A percentile compares a stretch with the other conserved stretches of the same genome.
These are phyloP conservation scores for Cassiopea xamachana DNA, from an alignment of 30 jellyfish, hydroid and myxozoan genomes.

Conservation along the genomic window DNA sequence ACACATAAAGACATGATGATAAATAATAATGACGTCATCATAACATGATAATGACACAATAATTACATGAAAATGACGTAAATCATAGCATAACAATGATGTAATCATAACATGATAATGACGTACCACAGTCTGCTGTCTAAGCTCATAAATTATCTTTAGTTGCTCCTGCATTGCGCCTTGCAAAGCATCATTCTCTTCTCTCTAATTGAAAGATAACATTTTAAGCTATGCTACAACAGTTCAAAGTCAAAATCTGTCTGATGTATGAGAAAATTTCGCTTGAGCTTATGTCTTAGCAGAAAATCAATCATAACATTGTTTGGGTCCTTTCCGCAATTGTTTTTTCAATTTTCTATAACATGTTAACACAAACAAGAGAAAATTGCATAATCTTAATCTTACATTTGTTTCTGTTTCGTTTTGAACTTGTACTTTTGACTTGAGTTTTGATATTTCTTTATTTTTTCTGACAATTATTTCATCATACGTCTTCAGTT, in stretches of 20 bases:
- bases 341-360: neutral
- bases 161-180: slow-evolving; percentile 88
- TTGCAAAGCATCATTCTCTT: slow-evolving; percentile 75
- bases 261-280: too few relatives aligned
- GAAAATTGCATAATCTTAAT: neutral
- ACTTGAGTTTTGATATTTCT: slow-evolving; percentile 70
- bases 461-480: slow-evolving; percentile 76
- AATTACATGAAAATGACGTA: too few relatives aligned
- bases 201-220: slow-evolving; percentile 46
- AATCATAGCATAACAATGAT: neutral
- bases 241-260: too few relatives aligned
- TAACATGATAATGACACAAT: too few relatives aligned
- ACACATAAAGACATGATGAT: too few relatives aligned
- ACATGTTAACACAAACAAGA: neutral
- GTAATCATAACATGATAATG: neutral
- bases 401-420: slow-evolving; percentile 64
- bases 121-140: slow-evolving; percentile 88
- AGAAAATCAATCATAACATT: too few relatives aligned
- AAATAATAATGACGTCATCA: too few relatives aligned
- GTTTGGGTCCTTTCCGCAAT: too few relatives aligned
- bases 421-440: slow-evolving; percentile 57
- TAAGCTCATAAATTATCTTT: slow-evolving; percentile 89
- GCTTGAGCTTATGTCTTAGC: too few relatives aligned
- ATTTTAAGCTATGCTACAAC: neutral
- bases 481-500: slow-evolving; percentile 76